A percentile compares a stretch with the other conserved stretches of the same genome.
Evolutionary conservation across 2,888 invertebrate species (phyloP).

Genomic region (Orthosia gracilis): DNA sequence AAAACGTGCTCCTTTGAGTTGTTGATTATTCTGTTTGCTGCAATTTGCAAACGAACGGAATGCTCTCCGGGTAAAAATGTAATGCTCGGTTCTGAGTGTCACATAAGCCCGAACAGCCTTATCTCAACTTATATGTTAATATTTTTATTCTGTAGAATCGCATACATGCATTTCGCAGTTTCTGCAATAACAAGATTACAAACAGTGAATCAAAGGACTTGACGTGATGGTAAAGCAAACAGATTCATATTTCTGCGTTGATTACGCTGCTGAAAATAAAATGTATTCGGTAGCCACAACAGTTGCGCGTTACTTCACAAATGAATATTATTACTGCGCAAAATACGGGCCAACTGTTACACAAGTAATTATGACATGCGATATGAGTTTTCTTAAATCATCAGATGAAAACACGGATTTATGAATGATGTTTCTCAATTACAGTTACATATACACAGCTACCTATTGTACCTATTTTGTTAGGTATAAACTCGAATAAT

Average conservation of each 20-base stretch:
- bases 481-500: no score
- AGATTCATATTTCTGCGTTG: conserved; percentile 25
- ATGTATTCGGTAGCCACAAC: conserved; percentile 37
- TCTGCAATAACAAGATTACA: conserved; percentile 2
- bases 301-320: conserved; percentile 50
- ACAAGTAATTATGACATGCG: conserved; percentile 58
- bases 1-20: not conserved
- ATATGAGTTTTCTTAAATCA: conserved; percentile 59
- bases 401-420: conserved; percentile 30
- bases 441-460: not conserved
- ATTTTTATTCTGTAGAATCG: conserved; percentile 1
- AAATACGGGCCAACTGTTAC: conserved; percentile 59
- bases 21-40: not conserved
- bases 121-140: not conserved
- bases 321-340: conserved; percentile 56
- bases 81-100: not conserved
- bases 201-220: conserved; percentile 14
- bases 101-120: not conserved
- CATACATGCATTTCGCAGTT: conserved; percentile 7
- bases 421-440: conserved; percentile 34
- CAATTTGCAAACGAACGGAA: conserved; percentile 12
- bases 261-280: conserved; percentile 38
- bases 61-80: not conserved
- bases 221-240: conserved; percentile 6
- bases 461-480: not conserved